Base-by-base conservation (phyloP, 1,140 invertebrate species). In the Centruroides vittatus region DNA sequence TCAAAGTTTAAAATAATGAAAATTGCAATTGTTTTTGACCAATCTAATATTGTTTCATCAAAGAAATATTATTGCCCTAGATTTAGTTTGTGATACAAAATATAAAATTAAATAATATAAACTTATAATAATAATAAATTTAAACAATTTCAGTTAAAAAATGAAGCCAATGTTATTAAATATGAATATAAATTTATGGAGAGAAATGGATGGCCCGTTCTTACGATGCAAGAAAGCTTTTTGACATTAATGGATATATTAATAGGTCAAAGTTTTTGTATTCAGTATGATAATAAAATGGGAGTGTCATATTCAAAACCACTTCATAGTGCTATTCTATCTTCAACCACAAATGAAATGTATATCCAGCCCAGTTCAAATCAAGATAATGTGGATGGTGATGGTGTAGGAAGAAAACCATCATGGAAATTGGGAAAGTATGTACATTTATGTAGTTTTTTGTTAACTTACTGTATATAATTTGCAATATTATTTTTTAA, bases 151-250 rank as follows among this genome's bases (percentile, higher is more conserved):
- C 46, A 64, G 62, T 50, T 64, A 9, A 58, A 64, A 61, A 11
- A 61, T 47, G 51, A 53, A 64, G 6, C 48, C 50, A 7, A 47
- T 60, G 23, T 41, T 41, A 41, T 41, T 41, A 66, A 46, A 59
- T 11, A 62, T n/a, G 65, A 63, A 3, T 71, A 69, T 58, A 64
- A 65, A 55, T 74, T 74, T 63, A 53, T 73, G 8, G 73, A 74
- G 57, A 59, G 63, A n/a, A 73, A 74, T 61, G 66, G 65, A 10
- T 76, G 73, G 72, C 74, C 74, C 57, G 67, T 76, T 23, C 67
- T 66, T 51, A n/a, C 48, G 5, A 59, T 61, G 11, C 72, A 74
- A 58, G 74, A 76, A 59, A 35, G 57, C 23, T 48, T 62, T 11
- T 64, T 72, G 58, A 65, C 62, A 34, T 66, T 76, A 1, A 35